phyloP scores from a whole-genome alignment of 1,140 invertebrate species.

The Charaxes varanes region DNA sequence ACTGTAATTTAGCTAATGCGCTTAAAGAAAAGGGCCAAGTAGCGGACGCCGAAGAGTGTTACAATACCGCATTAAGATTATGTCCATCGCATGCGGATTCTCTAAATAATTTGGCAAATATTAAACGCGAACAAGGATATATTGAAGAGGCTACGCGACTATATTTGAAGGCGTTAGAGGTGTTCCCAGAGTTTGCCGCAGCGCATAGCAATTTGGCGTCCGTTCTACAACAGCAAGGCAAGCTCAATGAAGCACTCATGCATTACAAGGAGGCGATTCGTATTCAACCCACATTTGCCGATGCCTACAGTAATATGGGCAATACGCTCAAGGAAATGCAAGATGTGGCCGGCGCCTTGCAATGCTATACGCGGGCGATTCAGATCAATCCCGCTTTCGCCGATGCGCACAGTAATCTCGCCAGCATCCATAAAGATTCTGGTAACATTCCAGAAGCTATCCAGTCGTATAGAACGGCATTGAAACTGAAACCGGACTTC shows the following conservation, averaged over 20 bases:
- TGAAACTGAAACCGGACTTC: slow-evolving; percentile 98
- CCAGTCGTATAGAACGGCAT: slow-evolving; percentile 95
- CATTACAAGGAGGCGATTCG: slow-evolving; percentile 99
- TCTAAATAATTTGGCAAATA: slow-evolving; percentile 97
- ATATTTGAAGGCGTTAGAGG: slow-evolving; percentile 93
- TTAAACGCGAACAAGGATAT: slow-evolving; percentile 90
- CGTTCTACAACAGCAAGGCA: slow-evolving; percentile 98
- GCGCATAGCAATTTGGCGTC: slow-evolving; percentile 99
- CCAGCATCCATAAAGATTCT: slow-evolving; percentile 99
- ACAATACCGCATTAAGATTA: slow-evolving; percentile 95
- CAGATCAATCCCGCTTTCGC: slow-evolving; percentile 99
- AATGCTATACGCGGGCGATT: slow-evolving; percentile 98
- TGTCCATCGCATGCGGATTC: slow-evolving; percentile 99
- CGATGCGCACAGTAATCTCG: slow-evolving; percentile 98
- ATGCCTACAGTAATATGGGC: slow-evolving; percentile 99
- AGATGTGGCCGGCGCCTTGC: slow-evolving; percentile 95
- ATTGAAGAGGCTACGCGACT: slow-evolving; percentile 97
- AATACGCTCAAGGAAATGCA: slow-evolving; percentile 99
- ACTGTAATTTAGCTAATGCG: slow-evolving; percentile 99
- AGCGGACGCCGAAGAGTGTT: slow-evolving; percentile 97
- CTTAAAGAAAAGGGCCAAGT: slow-evolving; percentile 98
- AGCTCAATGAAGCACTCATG: slow-evolving; percentile 96
- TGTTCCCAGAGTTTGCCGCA: slow-evolving; percentile 99
- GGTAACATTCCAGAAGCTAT: slow-evolving; percentile 99
- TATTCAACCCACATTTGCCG: slow-evolving; percentile 95